phyloP scores from a whole-genome alignment of 2,797 vertebrate genomes.

The Halcyon smyrnensis region DNA sequence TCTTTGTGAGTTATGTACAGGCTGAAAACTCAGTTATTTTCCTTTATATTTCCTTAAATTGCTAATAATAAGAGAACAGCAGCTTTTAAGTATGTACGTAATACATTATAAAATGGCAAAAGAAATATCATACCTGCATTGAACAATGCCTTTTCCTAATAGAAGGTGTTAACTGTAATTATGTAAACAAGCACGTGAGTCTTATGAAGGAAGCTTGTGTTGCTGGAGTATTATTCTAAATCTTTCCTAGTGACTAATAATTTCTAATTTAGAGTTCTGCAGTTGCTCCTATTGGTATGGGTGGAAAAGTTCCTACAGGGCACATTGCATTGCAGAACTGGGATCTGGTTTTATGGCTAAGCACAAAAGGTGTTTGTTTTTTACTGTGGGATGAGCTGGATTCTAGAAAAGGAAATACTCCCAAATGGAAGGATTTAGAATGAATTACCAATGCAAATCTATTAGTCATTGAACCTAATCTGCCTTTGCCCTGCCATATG shows the following conservation, averaged over 20 bases:
- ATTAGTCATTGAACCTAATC: neutral
- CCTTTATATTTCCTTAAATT: neutral
- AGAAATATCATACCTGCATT: neutral
- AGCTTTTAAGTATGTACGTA: neutral
- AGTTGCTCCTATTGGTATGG: neutral
- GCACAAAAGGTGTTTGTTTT: neutral
- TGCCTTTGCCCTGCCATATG: neutral
- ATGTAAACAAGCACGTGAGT: neutral
- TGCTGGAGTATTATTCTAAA: neutral
- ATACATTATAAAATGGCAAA: neutral
- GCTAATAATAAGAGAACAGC: neutral
- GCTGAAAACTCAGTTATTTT: neutral
- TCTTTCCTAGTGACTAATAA: neutral
- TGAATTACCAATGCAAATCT: neutral
- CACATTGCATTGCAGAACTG: neutral
- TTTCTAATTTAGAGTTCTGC: slow-evolving; percentile 27
- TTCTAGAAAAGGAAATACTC: neutral
- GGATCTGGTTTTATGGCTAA: neutral
- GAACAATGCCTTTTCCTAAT: neutral
- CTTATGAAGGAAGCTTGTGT: neutral
- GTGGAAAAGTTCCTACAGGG: neutral
- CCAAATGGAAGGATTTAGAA: neutral
- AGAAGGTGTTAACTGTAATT: neutral
- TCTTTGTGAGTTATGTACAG: neutral
- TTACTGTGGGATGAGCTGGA: neutral